These are phyloP conservation scores for Bombus fervidus DNA, from an alignment of 1,140 invertebrate species.

Conservation along the genomic window DNA sequence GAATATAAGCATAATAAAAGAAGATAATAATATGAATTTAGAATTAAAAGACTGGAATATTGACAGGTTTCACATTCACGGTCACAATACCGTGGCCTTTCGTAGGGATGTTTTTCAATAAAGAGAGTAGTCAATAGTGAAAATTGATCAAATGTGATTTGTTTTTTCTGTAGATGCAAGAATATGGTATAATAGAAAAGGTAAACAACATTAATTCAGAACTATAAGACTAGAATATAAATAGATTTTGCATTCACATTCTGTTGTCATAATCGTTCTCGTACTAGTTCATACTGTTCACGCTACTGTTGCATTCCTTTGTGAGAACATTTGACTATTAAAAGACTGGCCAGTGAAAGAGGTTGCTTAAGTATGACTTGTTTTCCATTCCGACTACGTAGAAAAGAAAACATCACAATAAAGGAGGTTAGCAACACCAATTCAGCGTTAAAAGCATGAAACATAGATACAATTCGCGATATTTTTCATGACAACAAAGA, in stretches of 20 bases:
- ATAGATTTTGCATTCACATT: no score
- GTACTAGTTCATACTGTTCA: no score
- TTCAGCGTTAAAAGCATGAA: neutral
- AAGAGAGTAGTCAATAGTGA: neutral
- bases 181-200: neutral
- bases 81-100: neutral
- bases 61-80: no score
- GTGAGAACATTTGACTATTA: neutral
- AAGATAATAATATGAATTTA: neutral
- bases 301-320: no score
- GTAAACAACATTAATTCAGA: neutral
- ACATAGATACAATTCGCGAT: neutral
- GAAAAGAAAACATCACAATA: neutral
- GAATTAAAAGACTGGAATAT: neutral
- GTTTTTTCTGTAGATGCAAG: neutral
- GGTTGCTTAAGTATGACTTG: neutral
- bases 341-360: neutral
- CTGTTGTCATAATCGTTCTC: no score
- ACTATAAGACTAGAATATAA: neutral
- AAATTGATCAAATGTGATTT: neutral
- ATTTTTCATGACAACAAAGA: neutral
- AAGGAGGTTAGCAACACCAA: neutral
- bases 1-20: neutral
- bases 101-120: neutral
- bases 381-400: no score